These are phyloP conservation scores for Pterois miles DNA, from an alignment of 2,797 vertebrate genomes.

Conservation along the genomic window DNA sequence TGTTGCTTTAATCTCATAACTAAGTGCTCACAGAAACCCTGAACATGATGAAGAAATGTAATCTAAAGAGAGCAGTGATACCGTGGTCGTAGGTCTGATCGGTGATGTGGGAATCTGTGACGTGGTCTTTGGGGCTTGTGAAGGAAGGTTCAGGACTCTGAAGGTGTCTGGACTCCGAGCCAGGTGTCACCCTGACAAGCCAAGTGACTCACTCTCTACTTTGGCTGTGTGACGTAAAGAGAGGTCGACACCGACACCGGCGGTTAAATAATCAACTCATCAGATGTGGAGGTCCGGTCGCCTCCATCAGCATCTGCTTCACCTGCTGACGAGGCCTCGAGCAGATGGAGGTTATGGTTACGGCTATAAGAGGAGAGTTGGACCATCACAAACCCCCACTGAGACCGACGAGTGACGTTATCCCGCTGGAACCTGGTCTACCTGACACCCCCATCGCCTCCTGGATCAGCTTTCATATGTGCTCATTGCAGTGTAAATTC, in stretches of 20 bases:
- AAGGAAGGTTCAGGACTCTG: too few species aligned
- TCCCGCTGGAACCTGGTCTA: constrained; percentile 66
- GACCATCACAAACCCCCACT: too few species aligned
- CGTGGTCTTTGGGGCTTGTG: too few species aligned
- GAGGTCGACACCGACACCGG: constrained; percentile 43
- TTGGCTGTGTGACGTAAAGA: constrained; percentile 50
- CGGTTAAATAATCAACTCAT: constrained; percentile 31
- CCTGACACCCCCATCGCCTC: constrained; percentile 69
- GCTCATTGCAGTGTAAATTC: constrained; percentile 73
- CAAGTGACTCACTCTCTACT: constrained; percentile 61
- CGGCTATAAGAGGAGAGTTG: too few species aligned
- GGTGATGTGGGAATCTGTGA: too few species aligned
- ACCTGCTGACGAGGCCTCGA: too few species aligned
- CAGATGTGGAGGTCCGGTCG: constrained; percentile 29
- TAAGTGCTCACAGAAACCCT: too few species aligned
- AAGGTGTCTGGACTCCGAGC: constrained; percentile 20
- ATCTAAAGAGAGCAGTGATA: background rate
- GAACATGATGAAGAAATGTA: too few species aligned
- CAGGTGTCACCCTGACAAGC: constrained; percentile 47
- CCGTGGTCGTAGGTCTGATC: background rate
- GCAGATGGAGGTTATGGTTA: too few species aligned
- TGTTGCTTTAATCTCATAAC: too few species aligned
- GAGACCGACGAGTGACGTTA: too few species aligned
- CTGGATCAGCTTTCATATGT: constrained; percentile 83
- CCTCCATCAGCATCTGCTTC: constrained; percentile 36